Evolutionary conservation across 2,113 vertebrate species (phyloP).

Genomic region (Mobula hypostoma): DNA sequence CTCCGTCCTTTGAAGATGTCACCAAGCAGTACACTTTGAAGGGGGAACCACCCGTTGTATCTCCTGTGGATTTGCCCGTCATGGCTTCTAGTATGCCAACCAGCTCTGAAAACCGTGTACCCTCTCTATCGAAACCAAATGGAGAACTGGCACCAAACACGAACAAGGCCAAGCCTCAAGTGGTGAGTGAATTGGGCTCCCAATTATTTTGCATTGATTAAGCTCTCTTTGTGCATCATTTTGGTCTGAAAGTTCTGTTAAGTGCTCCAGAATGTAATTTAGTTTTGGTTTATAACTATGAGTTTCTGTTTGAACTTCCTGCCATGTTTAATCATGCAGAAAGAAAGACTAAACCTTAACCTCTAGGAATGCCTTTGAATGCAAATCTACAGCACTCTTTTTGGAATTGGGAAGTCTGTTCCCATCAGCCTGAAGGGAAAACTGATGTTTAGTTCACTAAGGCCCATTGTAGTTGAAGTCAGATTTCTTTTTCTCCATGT

Average conservation of each 20-base stretch:
- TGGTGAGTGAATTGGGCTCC: conserved; percentile 72
- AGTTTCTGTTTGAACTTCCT: neutral
- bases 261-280: neutral
- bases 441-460: neutral
- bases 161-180: conserved; percentile 76
- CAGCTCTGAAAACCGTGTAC: conserved; percentile 54
- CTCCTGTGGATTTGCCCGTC: conserved; percentile 53
- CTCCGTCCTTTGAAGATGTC: conserved; percentile 75
- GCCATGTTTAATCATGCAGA: conserved; percentile 16
- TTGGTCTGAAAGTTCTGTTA: conserved; percentile 44
- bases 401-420: neutral
- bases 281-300: neutral
- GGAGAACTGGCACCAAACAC: conserved; percentile 57
- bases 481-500: neutral
- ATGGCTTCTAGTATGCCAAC: conserved; percentile 52
- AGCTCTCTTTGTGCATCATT: conserved; percentile 48
- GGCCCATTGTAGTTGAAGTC: neutral
- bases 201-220: conserved; percentile 51
- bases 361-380: neutral
- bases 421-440: neutral
- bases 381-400: too few species aligned
- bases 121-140: conserved; percentile 48
- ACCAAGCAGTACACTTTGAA: conserved; percentile 76
- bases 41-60: conserved; percentile 50
- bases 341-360: neutral